Evolutionary conservation across 2,113 vertebrate genomes (phyloP).

Genomic region (Neopipo cinnamomea): DNA sequence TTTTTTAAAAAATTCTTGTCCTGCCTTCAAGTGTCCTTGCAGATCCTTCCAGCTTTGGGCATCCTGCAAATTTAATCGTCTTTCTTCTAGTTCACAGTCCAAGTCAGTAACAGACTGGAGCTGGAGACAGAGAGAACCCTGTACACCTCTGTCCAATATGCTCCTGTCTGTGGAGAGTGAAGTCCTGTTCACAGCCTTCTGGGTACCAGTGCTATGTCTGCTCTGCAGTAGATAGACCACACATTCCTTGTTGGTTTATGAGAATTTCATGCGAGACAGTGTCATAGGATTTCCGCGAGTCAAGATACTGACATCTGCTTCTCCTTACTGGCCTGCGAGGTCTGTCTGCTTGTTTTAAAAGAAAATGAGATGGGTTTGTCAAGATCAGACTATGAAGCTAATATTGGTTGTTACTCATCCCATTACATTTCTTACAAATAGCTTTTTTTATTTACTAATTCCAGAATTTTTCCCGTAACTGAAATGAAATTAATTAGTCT

Average conservation of each 20-base stretch:
- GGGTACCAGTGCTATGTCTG: not conserved
- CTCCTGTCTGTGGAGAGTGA: not conserved
- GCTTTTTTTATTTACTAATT: constrained; percentile 2
- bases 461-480: constrained; percentile 24
- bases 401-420: constrained; percentile 19
- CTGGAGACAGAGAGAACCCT: not conserved
- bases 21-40: not conserved
- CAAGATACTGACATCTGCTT: constrained; percentile 52
- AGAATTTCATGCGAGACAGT: constrained; percentile 15
- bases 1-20: not conserved
- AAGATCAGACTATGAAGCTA: constrained; percentile 23
- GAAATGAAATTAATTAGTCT: not conserved
- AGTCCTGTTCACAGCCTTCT: not conserved
- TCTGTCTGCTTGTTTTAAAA: constrained; percentile 41
- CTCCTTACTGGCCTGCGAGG: constrained; percentile 31
- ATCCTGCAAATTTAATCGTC: not conserved
- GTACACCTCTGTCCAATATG: not conserved
- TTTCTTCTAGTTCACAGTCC: not conserved
- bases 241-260: constrained; percentile 28
- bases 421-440: constrained; percentile 1
- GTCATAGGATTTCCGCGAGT: constrained; percentile 25
- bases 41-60: not conserved
- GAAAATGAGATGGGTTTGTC: constrained; percentile 19
- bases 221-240: constrained; percentile 28
- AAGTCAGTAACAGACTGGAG: not conserved